Evolutionary conservation across 2,888 invertebrate genomes (phyloP).

Genomic region (Mythimna vitellina): DNA sequence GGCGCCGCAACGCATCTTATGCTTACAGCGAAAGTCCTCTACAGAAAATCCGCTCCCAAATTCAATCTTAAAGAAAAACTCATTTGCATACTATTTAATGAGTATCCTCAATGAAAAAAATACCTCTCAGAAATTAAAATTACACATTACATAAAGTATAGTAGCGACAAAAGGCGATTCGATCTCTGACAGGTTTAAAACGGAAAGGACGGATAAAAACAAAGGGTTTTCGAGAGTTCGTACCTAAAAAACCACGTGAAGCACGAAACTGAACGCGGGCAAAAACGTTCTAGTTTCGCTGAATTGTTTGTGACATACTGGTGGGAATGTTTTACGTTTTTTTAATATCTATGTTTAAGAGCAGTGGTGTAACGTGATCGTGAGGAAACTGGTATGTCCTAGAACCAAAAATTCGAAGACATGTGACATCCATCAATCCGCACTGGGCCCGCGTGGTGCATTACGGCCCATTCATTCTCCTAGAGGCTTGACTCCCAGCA

Average conservation of each 20-base stretch:
- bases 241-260: conserved; percentile 63
- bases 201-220: conserved; percentile 55
- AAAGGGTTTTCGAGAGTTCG: conserved; percentile 62
- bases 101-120: conserved; percentile 28
- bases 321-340: background rate
- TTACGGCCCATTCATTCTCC: no score
- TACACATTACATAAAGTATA: conserved; percentile 32
- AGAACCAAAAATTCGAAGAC: no score
- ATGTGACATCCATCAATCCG: no score
- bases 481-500: no score
- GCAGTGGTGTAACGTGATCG: no score
- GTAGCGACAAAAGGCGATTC: conserved; percentile 37
- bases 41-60: background rate
- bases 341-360: no score
- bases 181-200: conserved; percentile 45
- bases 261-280: conserved; percentile 62
- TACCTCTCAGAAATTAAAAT: conserved; percentile 17
- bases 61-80: conserved; percentile 1
- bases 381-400: no score
- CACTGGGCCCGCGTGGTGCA: no score
- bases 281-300: conserved; percentile 66
- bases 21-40: background rate
- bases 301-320: conserved; percentile 60
- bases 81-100: conserved; percentile 3
- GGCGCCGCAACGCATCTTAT: no score